Percentiles rank a stretch among this genome's conserved stretches.
Conservation (phyloP, 2,888 invertebrate species). For the Diaperis boleti region DNA sequence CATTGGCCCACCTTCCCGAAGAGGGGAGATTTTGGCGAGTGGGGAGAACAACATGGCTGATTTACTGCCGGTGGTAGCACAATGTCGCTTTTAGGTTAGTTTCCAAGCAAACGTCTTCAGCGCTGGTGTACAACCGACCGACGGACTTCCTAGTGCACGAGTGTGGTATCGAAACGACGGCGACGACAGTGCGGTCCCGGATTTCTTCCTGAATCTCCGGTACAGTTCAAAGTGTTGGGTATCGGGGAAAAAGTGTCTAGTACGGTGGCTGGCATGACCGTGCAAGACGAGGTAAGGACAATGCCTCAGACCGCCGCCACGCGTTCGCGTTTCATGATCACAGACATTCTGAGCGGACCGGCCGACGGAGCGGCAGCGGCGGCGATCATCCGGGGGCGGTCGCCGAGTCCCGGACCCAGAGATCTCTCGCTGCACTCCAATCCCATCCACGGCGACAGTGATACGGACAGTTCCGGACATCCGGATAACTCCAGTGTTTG, state of each 20-base stretch:
- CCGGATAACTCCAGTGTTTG: conserved; percentile 70
- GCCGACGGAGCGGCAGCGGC: conserved; percentile 71
- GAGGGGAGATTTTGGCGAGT: conserved; percentile 50
- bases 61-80: conserved; percentile 59
- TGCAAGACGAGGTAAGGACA: conserved; percentile 66
- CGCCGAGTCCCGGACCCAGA: conserved; percentile 70
- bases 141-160: conserved; percentile 45
- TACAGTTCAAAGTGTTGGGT: conserved; percentile 62
- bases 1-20: conserved; percentile 56
- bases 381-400: conserved; percentile 66
- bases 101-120: conserved; percentile 59
- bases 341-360: conserved; percentile 81
- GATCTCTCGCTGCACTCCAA: conserved; percentile 69
- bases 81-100: conserved; percentile 60
- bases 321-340: conserved; percentile 88
- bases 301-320: conserved; percentile 68
- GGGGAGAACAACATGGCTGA: conserved; percentile 66
- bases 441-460: conserved; percentile 67
- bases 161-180: conserved; percentile 1
- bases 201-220: neutral
- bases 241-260: conserved; percentile 61
- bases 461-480: conserved; percentile 69
- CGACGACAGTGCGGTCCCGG: neutral
- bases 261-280: conserved; percentile 67
- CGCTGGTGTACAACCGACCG: conserved; percentile 47